phyloP scores from a whole-genome alignment of 2,888 invertebrate species.

The Conchocele bisecta region DNA sequence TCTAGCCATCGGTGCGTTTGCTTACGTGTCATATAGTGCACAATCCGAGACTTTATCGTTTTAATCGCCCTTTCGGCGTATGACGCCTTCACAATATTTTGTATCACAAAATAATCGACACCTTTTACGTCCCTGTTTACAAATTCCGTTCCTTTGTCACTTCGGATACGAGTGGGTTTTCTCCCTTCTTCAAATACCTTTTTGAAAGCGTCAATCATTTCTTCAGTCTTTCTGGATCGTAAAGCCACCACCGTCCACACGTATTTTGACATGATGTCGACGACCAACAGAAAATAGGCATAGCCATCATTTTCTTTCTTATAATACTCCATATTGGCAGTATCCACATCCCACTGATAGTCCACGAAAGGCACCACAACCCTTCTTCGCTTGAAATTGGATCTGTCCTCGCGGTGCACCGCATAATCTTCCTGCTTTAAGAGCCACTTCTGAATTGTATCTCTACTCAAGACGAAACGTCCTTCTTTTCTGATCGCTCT shows the following conservation, averaged over 20 bases:
- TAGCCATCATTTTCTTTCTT: conserved; percentile 38
- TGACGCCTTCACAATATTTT: conserved; percentile 36
- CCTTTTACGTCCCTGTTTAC: conserved; percentile 25
- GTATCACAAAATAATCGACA: conserved; percentile 28
- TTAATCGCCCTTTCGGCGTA: conserved; percentile 48
- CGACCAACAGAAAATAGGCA: conserved; percentile 30
- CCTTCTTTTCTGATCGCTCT: conserved; percentile 28
- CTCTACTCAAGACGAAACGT: conserved; percentile 12
- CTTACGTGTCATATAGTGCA: conserved; percentile 40
- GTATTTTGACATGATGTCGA: conserved; percentile 31
- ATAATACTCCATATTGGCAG: conserved; percentile 31
- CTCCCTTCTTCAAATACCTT: conserved; percentile 16
- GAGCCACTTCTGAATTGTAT: conserved; percentile 32
- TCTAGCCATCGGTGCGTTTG: conserved; percentile 38
- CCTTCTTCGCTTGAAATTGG: conserved; percentile 27
- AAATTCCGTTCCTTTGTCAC: conserved; percentile 41
- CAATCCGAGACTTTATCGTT: conserved; percentile 34
- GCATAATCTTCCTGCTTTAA: conserved; percentile 36
- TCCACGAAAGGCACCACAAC: conserved; percentile 39
- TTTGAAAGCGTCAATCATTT: conserved; percentile 32
- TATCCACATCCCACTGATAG: conserved; percentile 47
- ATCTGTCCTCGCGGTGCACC: conserved; percentile 33
- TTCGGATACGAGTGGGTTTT: conserved; percentile 14
- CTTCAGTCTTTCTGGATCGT: conserved; percentile 22
- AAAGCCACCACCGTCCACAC: conserved; percentile 38